Base-by-base conservation (phyloP, 2,888 invertebrate species). In the Lasioglossum calceatum region DNA sequence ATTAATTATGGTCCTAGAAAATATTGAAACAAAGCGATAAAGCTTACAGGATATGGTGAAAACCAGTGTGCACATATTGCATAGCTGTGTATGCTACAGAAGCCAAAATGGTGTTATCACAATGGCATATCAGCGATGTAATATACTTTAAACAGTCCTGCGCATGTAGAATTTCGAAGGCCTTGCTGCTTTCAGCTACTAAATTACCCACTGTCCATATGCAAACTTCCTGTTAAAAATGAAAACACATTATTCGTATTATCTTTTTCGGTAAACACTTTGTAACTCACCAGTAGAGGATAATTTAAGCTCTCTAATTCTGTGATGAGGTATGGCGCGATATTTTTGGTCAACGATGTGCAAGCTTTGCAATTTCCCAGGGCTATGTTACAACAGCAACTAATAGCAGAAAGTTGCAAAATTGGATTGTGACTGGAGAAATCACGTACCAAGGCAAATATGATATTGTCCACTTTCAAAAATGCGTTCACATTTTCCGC, bases 351-450 rank as follows among this genome's bases (percentile, higher is more conserved):
- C 0, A 97, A 81, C 0, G 94, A 87, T 0, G 90, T 77, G 78
- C 96, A 96, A 0, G 95, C 95, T 80, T 95, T 95, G 0, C 89
- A 44, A 87, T 96, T 96, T 0, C 96, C 96, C 0, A 96, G 93
- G 0, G 96, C 95, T 77, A 97, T 92, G 92, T 97, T 97, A 88
- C 97, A 97, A 77, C 95, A 95, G 89, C 96, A 96, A 36, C 96
- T 96, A 0, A 96, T 96, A 0, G 97, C 96, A 3, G 94, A 95
- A 67, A 96, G 93, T 90, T 96, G 96, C 72, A 96, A 94, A n/a
- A 91, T 94, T 2, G 96, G 95, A 87, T 96, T 95, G n/a, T 92
- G 91, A 75, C 96, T 96, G 95, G 94, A 80, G 27, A 97, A 90
- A 91, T 96, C 96, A 36, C 96, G 95, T 2, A 96, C 95, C 27